A percentile compares a stretch with the other conserved stretches of the same genome.
Conservation (phyloP, 1,140 invertebrate species). For the Lordiphosa mommai region DNA sequence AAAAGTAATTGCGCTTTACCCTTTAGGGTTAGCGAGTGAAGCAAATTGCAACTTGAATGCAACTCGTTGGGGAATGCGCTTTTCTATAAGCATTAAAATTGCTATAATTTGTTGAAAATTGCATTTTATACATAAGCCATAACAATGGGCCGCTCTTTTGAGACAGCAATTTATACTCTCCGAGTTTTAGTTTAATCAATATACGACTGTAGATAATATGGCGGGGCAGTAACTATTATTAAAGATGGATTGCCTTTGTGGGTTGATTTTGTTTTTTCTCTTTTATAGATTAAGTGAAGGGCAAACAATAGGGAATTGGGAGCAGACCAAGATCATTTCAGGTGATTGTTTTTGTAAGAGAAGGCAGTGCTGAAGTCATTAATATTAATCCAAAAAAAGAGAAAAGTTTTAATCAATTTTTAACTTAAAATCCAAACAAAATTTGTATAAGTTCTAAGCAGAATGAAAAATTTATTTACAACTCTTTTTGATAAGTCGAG, state of each 20-base stretch:
- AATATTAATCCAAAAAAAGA: too few species aligned
- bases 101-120: conserved; percentile 79
- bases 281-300: conserved; percentile 9
- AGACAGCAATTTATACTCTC: conserved; percentile 20
- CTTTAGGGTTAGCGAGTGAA: conserved; percentile 74
- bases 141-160: conserved; percentile 30
- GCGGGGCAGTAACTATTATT: conserved; percentile 53
- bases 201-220: conserved; percentile 42
- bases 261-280: conserved; percentile 6
- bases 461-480: too few species aligned
- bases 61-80: conserved; percentile 20
- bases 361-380: too few species aligned
- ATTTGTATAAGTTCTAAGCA: too few species aligned
- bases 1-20: conserved; percentile 79
- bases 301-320: conserved; percentile 32
- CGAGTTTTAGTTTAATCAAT: conserved; percentile 57
- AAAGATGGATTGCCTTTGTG: conserved; percentile 59
- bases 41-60: conserved; percentile 68
- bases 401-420: too few species aligned
- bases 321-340: conserved; percentile 11
- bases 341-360: not conserved
- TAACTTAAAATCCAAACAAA: too few species aligned
- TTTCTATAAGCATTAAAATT: conserved; percentile 78
- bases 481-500: too few species aligned
- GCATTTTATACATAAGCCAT: conserved; percentile 74